Evolutionary conservation across 1,140 invertebrate species (phyloP).

Genomic region (Brachionus koreanus): DNA sequence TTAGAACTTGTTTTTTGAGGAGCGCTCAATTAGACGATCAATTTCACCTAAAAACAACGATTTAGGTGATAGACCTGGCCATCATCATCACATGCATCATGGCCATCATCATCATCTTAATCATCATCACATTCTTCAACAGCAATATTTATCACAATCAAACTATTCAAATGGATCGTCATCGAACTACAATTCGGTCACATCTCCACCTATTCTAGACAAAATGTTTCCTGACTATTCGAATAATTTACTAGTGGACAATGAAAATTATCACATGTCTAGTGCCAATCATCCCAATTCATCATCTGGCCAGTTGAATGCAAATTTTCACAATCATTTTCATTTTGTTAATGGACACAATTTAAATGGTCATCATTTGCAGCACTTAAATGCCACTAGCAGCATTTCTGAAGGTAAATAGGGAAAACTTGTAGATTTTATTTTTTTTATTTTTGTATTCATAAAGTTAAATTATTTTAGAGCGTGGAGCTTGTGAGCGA

Average conservation of each 20-base stretch:
- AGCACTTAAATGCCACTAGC: background rate
- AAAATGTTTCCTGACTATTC: background rate
- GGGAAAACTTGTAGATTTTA: background rate
- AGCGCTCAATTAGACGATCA: background rate
- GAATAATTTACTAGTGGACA: background rate
- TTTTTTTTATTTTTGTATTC: background rate
- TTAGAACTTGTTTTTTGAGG: slow-evolving; percentile 9
- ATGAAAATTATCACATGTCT: background rate
- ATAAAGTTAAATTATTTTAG: background rate
- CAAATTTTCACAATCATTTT: slow-evolving; percentile 38
- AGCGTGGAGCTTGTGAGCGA: background rate
- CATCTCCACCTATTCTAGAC: background rate
- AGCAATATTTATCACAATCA: slow-evolving; percentile 20
- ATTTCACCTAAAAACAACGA: background rate
- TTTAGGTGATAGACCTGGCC: background rate
- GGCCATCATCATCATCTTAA: background rate
- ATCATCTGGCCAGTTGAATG: background rate
- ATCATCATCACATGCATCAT: background rate
- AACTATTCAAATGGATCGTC: background rate
- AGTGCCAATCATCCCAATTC: background rate
- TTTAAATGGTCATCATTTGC: slow-evolving; percentile 19
- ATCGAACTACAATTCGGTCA: background rate
- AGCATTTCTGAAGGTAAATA: background rate
- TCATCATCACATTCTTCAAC: slow-evolving; percentile 21
- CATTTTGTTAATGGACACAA: slow-evolving; percentile 23